phyloP scores from a whole-genome alignment of 2,797 vertebrate genomes.

The Takifugu ocellatus region DNA sequence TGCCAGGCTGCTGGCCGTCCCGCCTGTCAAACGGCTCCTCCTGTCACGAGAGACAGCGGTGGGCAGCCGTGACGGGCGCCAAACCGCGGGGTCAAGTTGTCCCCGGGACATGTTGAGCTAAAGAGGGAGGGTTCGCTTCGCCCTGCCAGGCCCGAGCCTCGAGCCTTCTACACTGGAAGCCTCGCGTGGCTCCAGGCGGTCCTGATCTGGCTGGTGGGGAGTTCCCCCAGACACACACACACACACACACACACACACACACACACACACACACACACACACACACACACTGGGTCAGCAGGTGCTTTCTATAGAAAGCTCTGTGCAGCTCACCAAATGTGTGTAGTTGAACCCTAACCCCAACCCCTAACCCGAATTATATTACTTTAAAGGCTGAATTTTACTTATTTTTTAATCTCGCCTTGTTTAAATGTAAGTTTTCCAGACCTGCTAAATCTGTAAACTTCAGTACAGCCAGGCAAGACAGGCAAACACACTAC shows the following conservation, averaged over 20 bases:
- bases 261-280: conserved; percentile 23
- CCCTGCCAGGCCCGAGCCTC: conserved; percentile 34
- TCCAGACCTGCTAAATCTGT: no score
- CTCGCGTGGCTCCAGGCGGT: conserved; percentile 51
- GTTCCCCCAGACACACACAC: conserved; percentile 31
- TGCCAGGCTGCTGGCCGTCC: conserved; percentile 44
- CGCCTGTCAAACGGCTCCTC: conserved; percentile 65
- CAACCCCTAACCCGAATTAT: conserved; percentile 20
- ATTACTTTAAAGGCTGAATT: conserved; percentile 21
- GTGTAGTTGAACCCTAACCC: conserved; percentile 5
- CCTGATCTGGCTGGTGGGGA: conserved; percentile 49
- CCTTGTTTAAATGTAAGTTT: not conserved
- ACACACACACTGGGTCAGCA: conserved; percentile 58
- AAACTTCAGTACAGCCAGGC: no score
- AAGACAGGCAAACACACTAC: no score
- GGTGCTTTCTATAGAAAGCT: conserved; percentile 80
- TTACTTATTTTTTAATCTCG: no score
- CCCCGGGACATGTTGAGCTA: conserved; percentile 69
- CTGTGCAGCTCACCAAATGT: conserved; percentile 45
- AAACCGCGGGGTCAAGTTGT: conserved; percentile 56
- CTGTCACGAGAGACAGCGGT: conserved; percentile 64
- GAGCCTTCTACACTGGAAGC: conserved; percentile 43
- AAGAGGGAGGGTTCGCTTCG: conserved; percentile 46
- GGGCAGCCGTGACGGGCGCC: conserved; percentile 65
- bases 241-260: conserved; percentile 20